Percentiles rank a stretch among this genome's conserved stretches.
These are phyloP conservation scores for Setipinna tenuifilis DNA, from an alignment of 2,797 vertebrate species.

Conservation along the genomic window DNA sequence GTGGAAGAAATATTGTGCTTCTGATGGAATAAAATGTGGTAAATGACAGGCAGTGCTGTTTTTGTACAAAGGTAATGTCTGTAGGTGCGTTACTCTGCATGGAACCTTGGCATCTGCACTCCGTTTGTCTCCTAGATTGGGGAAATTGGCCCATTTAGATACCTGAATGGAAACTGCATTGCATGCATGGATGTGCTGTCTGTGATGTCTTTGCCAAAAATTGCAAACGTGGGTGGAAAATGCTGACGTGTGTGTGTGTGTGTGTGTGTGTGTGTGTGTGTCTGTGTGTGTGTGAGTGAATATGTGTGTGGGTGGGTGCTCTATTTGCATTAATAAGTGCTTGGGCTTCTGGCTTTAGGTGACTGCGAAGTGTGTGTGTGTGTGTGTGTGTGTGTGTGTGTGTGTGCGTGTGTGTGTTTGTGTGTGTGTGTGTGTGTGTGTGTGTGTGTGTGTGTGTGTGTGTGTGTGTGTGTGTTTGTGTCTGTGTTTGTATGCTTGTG, in stretches of 20 bases:
- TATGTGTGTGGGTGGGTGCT: background rate
- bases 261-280: background rate
- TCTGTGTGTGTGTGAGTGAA: background rate
- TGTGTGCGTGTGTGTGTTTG: background rate
- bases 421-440: background rate
- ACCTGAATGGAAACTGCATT: background rate
- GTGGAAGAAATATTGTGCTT: background rate
- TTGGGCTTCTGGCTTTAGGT: background rate
- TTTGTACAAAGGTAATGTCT: background rate
- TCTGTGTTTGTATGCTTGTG: background rate
- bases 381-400: too few species aligned
- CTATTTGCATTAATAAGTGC: conserved; percentile 19
- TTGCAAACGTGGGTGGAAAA: conserved; percentile 11
- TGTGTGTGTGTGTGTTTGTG: background rate
- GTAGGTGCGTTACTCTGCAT: background rate
- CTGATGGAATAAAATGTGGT: background rate
- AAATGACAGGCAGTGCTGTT: background rate
- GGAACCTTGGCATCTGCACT: background rate
- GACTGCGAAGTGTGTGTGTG: background rate
- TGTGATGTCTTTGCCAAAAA: conserved; percentile 6
- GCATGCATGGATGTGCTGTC: background rate
- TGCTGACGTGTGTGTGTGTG: background rate
- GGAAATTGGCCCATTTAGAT: background rate
- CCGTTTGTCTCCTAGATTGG: background rate
- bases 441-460: background rate